These are phyloP conservation scores for Borostomias antarcticus DNA, from an alignment of 2,797 vertebrate genomes.

Conservation along the genomic window DNA sequence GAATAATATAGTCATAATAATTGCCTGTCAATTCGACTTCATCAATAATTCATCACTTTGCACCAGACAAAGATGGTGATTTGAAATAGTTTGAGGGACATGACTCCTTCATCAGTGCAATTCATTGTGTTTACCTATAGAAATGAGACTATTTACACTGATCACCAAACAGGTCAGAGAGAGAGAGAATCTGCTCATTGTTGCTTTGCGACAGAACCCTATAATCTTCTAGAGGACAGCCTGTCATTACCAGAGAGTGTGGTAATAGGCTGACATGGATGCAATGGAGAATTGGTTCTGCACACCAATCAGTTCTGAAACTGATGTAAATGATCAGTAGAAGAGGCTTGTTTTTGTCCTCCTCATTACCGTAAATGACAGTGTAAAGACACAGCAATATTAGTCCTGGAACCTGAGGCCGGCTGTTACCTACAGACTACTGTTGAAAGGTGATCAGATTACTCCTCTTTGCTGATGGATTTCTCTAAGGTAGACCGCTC, in stretches of 20 bases:
- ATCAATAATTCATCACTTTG: constrained; percentile 66
- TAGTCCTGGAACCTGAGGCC: constrained; percentile 31
- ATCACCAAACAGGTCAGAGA: constrained; percentile 67
- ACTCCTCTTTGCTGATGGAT: constrained; percentile 18
- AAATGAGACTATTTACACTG: constrained; percentile 72
- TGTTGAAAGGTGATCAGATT: constrained; percentile 56
- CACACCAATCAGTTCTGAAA: constrained; percentile 80
- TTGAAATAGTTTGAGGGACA: constrained; percentile 61
- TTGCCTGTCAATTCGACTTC: constrained; percentile 2
- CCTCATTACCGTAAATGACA: constrained; percentile 66
- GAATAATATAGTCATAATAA: not conserved
- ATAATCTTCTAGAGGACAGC: constrained; percentile 79
- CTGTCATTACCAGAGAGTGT: constrained; percentile 79
- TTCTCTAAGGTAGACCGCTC: constrained; percentile 17
- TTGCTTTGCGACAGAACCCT: constrained; percentile 75
- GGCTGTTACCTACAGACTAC: constrained; percentile 44
- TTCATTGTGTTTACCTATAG: constrained; percentile 70
- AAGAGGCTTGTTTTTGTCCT: constrained; percentile 74
- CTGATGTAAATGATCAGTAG: constrained; percentile 74
- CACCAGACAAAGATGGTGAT: constrained; percentile 40
- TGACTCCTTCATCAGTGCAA: constrained; percentile 60
- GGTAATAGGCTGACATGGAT: constrained; percentile 83
- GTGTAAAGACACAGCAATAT: constrained; percentile 54
- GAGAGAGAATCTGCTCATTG: constrained; percentile 71
- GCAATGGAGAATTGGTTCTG: constrained; percentile 82